Conservation (phyloP, 1,140 invertebrate genomes). For the Asbolus verrucosus region DNA sequence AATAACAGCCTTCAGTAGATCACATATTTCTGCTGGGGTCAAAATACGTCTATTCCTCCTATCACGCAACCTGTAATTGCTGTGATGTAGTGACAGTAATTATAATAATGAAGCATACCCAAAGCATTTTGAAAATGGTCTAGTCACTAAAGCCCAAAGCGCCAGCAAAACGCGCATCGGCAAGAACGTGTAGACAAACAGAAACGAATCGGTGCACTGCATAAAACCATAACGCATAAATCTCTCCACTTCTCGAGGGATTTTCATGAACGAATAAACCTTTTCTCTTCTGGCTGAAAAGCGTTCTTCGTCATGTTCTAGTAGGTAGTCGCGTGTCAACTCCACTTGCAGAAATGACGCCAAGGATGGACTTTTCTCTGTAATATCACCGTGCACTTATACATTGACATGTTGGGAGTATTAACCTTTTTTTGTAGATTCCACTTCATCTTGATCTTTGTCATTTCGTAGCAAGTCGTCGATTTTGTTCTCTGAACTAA, state of each 20-base stretch:
- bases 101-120: no score
- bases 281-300: conserved; percentile 94
- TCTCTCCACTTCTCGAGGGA: conserved; percentile 91
- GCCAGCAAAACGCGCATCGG: conserved; percentile 92
- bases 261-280: conserved; percentile 97
- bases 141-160: conserved; percentile 80
- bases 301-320: conserved; percentile 94
- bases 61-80: conserved; percentile 66
- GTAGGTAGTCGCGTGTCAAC: conserved; percentile 88
- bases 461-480: conserved; percentile 62
- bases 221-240: conserved; percentile 98
- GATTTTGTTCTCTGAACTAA: conserved; percentile 61
- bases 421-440: conserved; percentile 56
- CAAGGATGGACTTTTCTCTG: conserved; percentile 70
- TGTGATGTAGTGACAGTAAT: no score
- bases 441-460: conserved; percentile 54
- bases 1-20: conserved; percentile 93
- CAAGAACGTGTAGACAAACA: conserved; percentile 98
- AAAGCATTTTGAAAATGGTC: conserved; percentile 78
- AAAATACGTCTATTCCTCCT: conserved; percentile 65
- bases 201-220: conserved; percentile 97
- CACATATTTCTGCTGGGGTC: conserved; percentile 95
- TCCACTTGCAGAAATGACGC: conserved; percentile 86
- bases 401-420: background rate
- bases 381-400: conserved; percentile 49